These are phyloP conservation scores for Lepidothrix coronata DNA, from an alignment of 2,113 vertebrate species.

Conservation along the genomic window DNA sequence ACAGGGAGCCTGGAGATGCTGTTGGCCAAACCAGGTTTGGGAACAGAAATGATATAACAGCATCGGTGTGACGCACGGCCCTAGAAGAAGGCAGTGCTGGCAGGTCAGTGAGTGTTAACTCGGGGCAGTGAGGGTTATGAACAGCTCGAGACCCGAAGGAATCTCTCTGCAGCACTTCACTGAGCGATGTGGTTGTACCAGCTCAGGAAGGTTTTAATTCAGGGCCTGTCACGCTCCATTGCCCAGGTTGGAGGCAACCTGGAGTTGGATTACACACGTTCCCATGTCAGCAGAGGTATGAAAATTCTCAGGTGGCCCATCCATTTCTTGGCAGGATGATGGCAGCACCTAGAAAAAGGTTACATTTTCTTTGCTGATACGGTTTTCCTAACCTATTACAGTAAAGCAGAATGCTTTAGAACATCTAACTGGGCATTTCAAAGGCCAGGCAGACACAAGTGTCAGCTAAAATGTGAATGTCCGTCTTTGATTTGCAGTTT, in stretches of 20 bases:
- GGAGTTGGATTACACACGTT: neutral
- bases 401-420: neutral
- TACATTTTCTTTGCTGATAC: neutral
- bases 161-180: neutral
- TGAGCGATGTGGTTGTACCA: neutral
- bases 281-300: neutral
- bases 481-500: neutral
- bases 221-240: neutral
- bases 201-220: neutral
- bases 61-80: accelerated
- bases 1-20: neutral
- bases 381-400: neutral
- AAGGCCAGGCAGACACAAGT: neutral
- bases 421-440: neutral
- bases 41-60: neutral
- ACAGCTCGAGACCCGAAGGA: neutral
- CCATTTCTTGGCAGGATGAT: neutral
- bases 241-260: neutral
- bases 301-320: neutral
- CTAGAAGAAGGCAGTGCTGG: neutral
- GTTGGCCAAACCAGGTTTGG: neutral
- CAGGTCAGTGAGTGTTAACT: neutral
- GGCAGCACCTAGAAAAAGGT: neutral
- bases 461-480: neutral
- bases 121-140: neutral